Percentiles rank a stretch among this genome's conserved stretches.
These are phyloP conservation scores for Morus bassanus DNA, from an alignment of 2,797 vertebrate genomes.

Conservation along the genomic window DNA sequence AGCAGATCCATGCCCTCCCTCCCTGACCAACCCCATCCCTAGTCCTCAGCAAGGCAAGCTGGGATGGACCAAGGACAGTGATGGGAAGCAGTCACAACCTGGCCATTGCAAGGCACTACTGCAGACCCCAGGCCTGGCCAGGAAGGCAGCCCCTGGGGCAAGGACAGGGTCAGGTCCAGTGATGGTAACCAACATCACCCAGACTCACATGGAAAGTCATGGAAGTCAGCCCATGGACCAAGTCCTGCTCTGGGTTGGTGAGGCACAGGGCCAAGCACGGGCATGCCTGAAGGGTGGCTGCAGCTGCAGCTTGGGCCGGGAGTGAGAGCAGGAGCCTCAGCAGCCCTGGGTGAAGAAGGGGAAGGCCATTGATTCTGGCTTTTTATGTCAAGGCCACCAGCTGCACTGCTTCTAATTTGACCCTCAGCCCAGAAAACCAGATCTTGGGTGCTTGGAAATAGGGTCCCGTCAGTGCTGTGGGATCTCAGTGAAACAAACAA, in stretches of 20 bases:
- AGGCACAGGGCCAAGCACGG: neutral
- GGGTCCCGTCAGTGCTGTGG: neutral
- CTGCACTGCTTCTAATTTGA: neutral
- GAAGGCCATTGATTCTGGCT: neutral
- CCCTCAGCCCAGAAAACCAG: neutral
- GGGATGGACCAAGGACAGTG: neutral
- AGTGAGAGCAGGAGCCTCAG: neutral
- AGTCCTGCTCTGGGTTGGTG: neutral
- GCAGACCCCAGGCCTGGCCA: neutral
- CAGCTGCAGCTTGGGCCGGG: neutral
- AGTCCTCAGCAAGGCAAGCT: neutral
- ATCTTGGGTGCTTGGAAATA: neutral
- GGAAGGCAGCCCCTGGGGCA: neutral
- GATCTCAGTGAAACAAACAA: neutral
- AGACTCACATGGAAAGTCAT: neutral
- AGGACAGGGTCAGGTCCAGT: neutral
- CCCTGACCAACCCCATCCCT: accelerated
- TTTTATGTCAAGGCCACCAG: neutral
- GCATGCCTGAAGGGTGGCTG: neutral
- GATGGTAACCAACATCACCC: neutral
- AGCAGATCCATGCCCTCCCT: neutral
- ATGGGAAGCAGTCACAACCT: neutral
- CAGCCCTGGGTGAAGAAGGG: neutral
- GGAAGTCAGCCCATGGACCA: neutral
- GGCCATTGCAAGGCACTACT: neutral